Conservation (phyloP, 2,113 vertebrate species). For the Lycaon pictus region DNA sequence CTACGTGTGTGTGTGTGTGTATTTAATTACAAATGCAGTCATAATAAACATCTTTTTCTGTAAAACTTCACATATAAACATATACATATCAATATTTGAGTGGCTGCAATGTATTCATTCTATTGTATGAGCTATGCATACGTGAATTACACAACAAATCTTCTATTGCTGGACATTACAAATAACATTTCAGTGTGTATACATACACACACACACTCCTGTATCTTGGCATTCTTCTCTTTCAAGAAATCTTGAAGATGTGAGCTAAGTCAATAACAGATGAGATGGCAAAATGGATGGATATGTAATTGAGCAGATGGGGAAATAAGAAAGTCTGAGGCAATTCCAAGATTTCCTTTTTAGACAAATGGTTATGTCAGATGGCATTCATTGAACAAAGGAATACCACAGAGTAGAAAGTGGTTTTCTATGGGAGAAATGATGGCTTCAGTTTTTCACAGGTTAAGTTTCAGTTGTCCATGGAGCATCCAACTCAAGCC, state of each 20-base stretch:
- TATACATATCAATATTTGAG: not conserved
- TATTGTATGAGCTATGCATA: not conserved
- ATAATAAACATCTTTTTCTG: not conserved
- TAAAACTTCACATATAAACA: slow-evolving; percentile 5
- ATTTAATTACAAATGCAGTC: slow-evolving; percentile 25
- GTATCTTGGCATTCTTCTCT: not conserved
- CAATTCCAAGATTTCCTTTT: not conserved
- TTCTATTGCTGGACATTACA: not conserved
- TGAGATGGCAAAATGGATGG: not conserved
- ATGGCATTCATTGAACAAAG: not conserved
- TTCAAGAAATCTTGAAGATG: not conserved
- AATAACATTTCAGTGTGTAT: not conserved
- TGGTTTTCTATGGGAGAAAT: not conserved
- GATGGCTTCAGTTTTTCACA: slow-evolving; percentile 26
- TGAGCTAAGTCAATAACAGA: not conserved
- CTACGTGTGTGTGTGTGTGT: not conserved
- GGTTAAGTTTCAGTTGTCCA: slow-evolving; percentile 50
- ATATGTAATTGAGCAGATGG: not conserved
- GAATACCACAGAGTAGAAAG: not conserved
- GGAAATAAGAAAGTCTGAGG: not conserved
- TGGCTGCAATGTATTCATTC: not conserved
- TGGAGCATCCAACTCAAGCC: not conserved
- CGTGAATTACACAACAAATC: not conserved
- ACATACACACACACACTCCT: not conserved
- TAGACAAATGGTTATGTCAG: not conserved